Evolutionary conservation across 2,113 vertebrate species (phyloP).

Genomic region (Ceuthmochares aereus): DNA sequence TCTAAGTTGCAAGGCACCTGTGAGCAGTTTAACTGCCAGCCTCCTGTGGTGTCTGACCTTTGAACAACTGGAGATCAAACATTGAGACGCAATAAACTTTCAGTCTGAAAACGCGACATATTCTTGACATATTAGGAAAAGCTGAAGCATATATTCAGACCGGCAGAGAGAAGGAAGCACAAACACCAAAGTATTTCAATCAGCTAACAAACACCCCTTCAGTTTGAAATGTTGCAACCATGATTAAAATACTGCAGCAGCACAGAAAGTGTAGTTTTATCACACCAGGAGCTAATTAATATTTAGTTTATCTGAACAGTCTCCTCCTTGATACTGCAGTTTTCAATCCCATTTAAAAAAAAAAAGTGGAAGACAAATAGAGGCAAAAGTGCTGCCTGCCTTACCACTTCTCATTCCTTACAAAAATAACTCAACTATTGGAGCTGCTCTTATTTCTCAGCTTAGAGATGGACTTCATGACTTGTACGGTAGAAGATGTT

Average conservation of each 20-base stretch:
- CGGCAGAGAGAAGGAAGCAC: rapidly evolving
- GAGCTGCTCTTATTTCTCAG: background rate
- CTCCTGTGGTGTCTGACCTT: background rate
- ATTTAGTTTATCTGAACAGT: background rate
- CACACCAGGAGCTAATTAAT: background rate
- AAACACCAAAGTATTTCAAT: background rate
- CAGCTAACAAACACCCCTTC: background rate
- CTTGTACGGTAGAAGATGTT: background rate
- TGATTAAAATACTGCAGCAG: background rate
- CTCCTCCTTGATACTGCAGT: background rate
- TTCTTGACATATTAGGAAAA: background rate
- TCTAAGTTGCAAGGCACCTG: background rate
- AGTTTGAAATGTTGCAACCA: background rate
- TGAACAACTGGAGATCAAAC: background rate
- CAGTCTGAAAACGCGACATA: background rate
- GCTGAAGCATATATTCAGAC: background rate
- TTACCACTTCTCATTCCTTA: background rate
- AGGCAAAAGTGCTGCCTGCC: background rate
- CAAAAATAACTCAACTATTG: rapidly evolving
- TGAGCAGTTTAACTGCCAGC: background rate
- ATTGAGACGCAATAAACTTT: background rate
- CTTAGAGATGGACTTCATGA: background rate
- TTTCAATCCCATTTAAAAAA: background rate
- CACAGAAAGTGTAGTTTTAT: background rate
- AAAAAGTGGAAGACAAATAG: background rate